Evolutionary conservation across 2,888 invertebrate species (phyloP), one percentile per base, ranked within the genome.

Genomic region (Sabatieria punctata): DNA sequence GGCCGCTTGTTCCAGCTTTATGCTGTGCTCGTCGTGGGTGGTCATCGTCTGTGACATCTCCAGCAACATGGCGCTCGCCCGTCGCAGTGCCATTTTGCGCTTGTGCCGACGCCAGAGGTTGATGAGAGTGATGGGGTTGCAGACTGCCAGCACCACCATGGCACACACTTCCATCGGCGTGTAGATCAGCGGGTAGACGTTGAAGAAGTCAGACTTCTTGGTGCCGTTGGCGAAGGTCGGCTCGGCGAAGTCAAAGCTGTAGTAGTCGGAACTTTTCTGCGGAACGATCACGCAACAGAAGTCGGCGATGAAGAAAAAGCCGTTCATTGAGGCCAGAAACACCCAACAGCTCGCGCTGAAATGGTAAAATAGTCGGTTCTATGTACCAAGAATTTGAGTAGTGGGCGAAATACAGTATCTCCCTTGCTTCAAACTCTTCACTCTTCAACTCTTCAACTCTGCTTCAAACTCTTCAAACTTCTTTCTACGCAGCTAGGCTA

Each of bases 281-380:
- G 63, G 63, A 8, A 54, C 54, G 25, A 62, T 61, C 50, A 61
- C 49, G 46, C 63, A 63, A 49, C 63, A 63, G 4, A 58, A 51
- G 43, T 56, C 50, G 23, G 55, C 41, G 38, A 54, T 46, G 42
- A 60, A 58, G 43, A 63, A 52, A 1, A 51, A 39, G 4, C 49
- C 47, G 52, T 64, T 64, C n/a, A 57, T 50, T 8, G 49, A 41
- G 21, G 52, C 41, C 49, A 60, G 63, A 21, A 54, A 30, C 15
- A 51, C 36, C 63, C 63, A 63, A 41, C 58, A 58, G 24, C 39
- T 21, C 6, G 60, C 41, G 23, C 58, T 60, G 41, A 55, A 55
- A 35, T 18, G 8, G 18, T n/a, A 27, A 13, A 15, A 11, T 40
- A 4, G 44, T 11, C 36, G 36, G 4, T 8, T 8, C 15, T 4